Base-by-base conservation (phyloP, 2,888 invertebrate genomes). In the Hyppa rectilinea region DNA sequence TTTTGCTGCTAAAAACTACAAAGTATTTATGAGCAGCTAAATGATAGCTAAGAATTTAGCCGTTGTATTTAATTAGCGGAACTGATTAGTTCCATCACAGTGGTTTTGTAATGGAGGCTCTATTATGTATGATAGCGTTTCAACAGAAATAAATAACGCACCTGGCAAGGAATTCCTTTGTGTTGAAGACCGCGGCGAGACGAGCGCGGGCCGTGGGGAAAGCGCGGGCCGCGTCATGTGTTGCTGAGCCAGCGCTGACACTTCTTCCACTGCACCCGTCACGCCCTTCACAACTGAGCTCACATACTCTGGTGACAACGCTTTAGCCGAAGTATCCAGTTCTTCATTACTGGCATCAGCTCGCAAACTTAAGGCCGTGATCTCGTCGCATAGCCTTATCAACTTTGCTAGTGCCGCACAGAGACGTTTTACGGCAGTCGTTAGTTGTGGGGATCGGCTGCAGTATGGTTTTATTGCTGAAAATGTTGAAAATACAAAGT, bases 341-440 rank as follows among this genome's bases (percentile, higher is more conserved):
- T 93, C 92, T 73, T 94, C 92, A 61, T 94, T 92, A 23, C 90
- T 91, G 2, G 92, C 92, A 78, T 95, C 96, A 38, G 97, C 96
- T n/a, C 97, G 96, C 87, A 97, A 96, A 85, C 97, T 97, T 56
- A 97, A 97, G 81, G 97, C 97, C 78, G 99, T 96, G 62, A 98
- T 98, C 92, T 98, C 98, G 92, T 99, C 99, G 92, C 99, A 98
- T 81, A 99, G 96, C 87, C 98, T 98, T 85, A 99, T 97, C 83
- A 99, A 96, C 94, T 98, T 97, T 5, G 98, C 98, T 78, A 99
- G 96, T 79, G 98, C 98, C 84, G 98, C 97, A 89, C 98, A 98
- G 70, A 99, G 97, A 89, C 98, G 97, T 91, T 98, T 98, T 64
- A 98, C 98, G 20, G 98, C 98, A 66, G 98, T 97, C 87, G 97